Base-by-base conservation (phyloP, 92 coral and sea anemone species). In the Isaurus tuberculatus region DNA sequence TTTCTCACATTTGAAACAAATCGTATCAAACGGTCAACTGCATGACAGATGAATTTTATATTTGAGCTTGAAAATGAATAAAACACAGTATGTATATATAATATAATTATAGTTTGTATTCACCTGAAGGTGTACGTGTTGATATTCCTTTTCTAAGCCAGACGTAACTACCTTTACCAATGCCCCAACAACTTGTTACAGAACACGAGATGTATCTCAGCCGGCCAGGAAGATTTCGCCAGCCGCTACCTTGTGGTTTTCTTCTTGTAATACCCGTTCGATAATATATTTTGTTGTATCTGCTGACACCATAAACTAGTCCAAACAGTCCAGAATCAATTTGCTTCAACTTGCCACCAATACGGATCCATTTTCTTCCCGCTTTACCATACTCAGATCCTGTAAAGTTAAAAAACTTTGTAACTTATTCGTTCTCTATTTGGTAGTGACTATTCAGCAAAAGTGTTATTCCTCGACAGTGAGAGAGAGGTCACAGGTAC, bases 241-340 rank as follows among this genome's bases (percentile, higher is more conserved):
- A 74, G 27, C 80, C 66, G 16, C 44, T 74, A 49, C 80, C 80
- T 48, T 13, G 33, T 9, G 80, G 80, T 7, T 74, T 74, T 6
- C 46, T 32, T 48, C 42, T 49, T 31, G 80, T 74, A 51, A 74
- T 74, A 26, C 80, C 80, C 46, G 80, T 17, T 46, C 80, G 80
- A 57, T 74, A 74, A 19, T 29, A 74, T 20, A 74, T 74, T 7
- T 30, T n/a, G 44, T 51, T 30, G 43, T 74, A 16, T 31, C 66
- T 51, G 17, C 29, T 74, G 1, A 44, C 37, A 51, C 80, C 75
- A 28, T 70, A 70, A n/a, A 70, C 75, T 11, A 70, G 20, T 23
- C 75, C 75, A 37, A 70, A 83, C 22, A 63, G 65, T 28, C 80
- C 80, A 4, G 80, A 74, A 22, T 74, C 80, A 11, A 74, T 74